Evolutionary conservation across 2,888 invertebrate species (phyloP).

Genomic region (Tenthredo amoena): DNA sequence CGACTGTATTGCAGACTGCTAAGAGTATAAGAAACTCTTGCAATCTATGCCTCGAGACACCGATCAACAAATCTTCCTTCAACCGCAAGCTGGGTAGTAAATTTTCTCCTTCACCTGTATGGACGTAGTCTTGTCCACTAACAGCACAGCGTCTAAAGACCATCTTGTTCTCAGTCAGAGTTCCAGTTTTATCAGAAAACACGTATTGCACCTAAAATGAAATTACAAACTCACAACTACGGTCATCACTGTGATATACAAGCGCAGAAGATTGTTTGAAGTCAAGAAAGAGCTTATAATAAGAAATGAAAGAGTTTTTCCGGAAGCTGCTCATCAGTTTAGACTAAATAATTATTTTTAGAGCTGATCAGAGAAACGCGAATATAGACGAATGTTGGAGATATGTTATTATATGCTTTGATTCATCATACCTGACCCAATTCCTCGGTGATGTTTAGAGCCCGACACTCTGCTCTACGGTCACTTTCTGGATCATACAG

Average conservation of each 20-base stretch:
- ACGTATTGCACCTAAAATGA: constrained; percentile 87
- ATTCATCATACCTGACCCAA: constrained; percentile 88
- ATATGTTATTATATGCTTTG: not conserved
- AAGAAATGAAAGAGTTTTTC: not conserved
- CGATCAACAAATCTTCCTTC: constrained; percentile 80
- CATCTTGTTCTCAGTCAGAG: constrained; percentile 98
- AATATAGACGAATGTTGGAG: constrained; percentile 10
- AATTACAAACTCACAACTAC: constrained; percentile 12
- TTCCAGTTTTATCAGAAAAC: constrained; percentile 99
- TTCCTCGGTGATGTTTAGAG: constrained; percentile 98
- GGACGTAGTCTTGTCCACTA: constrained; percentile 93
- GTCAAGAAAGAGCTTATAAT: not conserved
- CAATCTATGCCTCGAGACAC: constrained; percentile 84
- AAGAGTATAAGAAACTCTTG: constrained; percentile 94
- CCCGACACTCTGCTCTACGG: constrained; percentile 92
- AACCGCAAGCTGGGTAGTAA: constrained; percentile 79
- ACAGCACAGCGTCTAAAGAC: constrained; percentile 95
- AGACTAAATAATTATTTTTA: not conserved
- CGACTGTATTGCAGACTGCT: constrained; percentile 97
- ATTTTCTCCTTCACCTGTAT: constrained; percentile 85
- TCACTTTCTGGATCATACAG: constrained; percentile 92
- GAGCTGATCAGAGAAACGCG: not conserved
- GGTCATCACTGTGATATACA: not conserved
- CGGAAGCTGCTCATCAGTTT: not conserved
- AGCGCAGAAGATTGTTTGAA: not conserved